Base-by-base conservation (phyloP, 2,113 vertebrate species). In the Grammomys dolichurus region DNA sequence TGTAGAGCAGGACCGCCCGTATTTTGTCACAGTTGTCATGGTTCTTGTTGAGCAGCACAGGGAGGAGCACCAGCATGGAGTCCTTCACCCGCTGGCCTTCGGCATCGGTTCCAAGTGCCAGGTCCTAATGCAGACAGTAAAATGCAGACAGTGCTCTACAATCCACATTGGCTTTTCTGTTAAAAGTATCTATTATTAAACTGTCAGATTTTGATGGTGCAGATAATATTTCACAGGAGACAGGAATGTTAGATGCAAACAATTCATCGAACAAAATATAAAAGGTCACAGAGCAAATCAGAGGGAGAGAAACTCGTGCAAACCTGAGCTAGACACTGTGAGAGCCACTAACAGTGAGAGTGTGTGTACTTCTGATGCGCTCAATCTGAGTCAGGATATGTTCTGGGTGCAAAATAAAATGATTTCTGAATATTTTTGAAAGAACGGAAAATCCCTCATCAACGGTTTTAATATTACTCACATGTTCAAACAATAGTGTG, bases 11-110 rank as follows among this genome's bases (percentile, higher is more conserved):
- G 97, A 99, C 99, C 33, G 99, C 99, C 98, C 99, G 98, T 94
- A 99, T 99, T 98, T 99, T 99, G 96, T 99, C 99, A 43, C 98
- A 98, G 96, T 97, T 99, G 75, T 98, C 99, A 90, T 99, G 98
- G 14, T 94, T 99, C 98, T 99, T 98, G 96, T 70, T 98, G 40
- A 99, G 98, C 5, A 99, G 98, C 94, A 99, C 99, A 3, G 99
- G 99, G 96, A 99, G 99, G 51, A 99, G 99, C 2, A 99, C 99
- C 97, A 99, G 98, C 99, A 99, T 99, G 0, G 99, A 98, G 92
- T 99, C 99, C 97, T 99, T 99, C 48, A 99, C 99, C 98, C 99
- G 99, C 93, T 99, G 98, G 56, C 99, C 99, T 3, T 99, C 99
- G 46, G 98, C 99, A 85, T 99, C 99, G 4, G 98, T 98, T 88